These are phyloP conservation scores for Rhinoderma darwinii DNA, from an alignment of 2,113 vertebrate species.

Conservation along the genomic window DNA sequence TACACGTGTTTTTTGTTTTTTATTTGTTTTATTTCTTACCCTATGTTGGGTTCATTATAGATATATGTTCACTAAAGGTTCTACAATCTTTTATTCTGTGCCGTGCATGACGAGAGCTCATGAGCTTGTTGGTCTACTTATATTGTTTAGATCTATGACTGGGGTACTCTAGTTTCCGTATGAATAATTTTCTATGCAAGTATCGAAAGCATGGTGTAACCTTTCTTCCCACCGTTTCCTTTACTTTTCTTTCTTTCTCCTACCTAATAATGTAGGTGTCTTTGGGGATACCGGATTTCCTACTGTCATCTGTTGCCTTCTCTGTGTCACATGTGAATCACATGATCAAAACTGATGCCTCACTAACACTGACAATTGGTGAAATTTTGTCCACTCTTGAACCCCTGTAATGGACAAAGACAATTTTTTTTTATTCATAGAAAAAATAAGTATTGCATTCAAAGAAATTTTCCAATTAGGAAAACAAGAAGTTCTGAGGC, in stretches of 20 bases:
- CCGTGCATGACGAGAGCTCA: background rate
- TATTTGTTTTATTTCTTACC: background rate
- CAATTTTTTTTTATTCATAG: background rate
- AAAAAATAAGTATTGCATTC: background rate
- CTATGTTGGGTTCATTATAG: background rate
- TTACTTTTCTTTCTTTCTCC: background rate
- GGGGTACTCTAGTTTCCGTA: background rate
- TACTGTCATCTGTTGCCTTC: background rate
- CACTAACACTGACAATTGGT: background rate
- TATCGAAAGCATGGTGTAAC: background rate
- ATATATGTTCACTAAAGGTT: background rate
- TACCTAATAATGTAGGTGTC: background rate
- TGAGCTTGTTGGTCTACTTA: background rate
- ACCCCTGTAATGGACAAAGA: too few relatives aligned
- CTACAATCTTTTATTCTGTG: background rate
- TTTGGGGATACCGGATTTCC: background rate
- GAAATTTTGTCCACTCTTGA: background rate
- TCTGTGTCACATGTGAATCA: background rate
- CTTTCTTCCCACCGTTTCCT: background rate
- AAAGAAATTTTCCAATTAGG: background rate
- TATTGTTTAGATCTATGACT: background rate
- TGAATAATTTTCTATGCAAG: too few relatives aligned
- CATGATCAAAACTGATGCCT: background rate
- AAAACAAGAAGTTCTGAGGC: background rate
- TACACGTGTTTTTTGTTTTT: too few relatives aligned